Conservation (phyloP, 2,888 invertebrate species). For the Phyto melanocephala region DNA sequence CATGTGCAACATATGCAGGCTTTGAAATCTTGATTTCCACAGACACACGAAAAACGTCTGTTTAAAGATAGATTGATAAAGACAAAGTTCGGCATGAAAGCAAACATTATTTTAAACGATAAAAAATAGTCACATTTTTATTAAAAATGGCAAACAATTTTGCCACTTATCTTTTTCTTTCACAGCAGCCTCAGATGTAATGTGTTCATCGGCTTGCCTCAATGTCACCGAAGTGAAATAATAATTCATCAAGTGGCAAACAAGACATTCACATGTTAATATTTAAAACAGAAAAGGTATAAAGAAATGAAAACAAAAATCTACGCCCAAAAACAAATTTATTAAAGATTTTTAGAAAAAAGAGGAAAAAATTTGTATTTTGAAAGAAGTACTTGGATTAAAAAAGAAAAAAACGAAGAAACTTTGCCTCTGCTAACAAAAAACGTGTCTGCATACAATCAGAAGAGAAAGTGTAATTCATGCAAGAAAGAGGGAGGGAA, state of each 20-base stretch:
- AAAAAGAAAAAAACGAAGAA: not conserved
- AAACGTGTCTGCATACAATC: conserved; percentile 40
- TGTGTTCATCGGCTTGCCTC: not conserved
- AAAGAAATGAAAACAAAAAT: not conserved
- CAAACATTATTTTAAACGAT: too few species aligned
- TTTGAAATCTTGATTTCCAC: too few species aligned
- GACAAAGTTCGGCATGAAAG: too few species aligned
- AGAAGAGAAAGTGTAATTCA: too few species aligned
- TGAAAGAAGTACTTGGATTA: not conserved
- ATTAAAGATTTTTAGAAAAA: not conserved
- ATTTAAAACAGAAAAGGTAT: too few species aligned
- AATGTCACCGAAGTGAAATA: not conserved
- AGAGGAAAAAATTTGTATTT: not conserved
- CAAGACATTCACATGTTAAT: not conserved
- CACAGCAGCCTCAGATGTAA: not conserved
- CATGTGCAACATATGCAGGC: too few species aligned
- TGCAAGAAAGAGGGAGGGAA: too few species aligned
- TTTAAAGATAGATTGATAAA: too few species aligned
- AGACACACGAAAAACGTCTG: too few species aligned
- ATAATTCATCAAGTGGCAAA: conserved; percentile 36
- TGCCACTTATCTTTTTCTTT: not conserved
- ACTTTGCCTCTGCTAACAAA: too few species aligned
- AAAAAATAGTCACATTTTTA: not conserved
- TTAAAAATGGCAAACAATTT: not conserved
- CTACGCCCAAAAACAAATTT: not conserved